Base-by-base conservation (phyloP, 2,113 vertebrate genomes). In the Catharus minimus region DNA sequence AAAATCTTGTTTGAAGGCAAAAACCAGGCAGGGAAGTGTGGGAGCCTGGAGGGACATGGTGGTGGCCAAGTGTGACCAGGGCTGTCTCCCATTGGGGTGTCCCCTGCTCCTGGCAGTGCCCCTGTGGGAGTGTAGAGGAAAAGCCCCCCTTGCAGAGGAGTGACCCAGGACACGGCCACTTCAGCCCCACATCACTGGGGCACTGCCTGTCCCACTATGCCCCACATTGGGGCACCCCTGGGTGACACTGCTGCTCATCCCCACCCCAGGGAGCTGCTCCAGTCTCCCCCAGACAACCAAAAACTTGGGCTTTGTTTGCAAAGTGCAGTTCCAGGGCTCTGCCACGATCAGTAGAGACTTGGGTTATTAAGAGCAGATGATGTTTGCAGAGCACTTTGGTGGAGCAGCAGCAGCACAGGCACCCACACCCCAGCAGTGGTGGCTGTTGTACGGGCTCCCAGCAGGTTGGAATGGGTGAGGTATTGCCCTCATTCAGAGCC, bases 321-420 rank as follows among this genome's bases (percentile, higher is more conserved):
- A 88, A 94, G 85, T 55, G 87, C 85, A 66, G 13, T 76, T 72
- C 56, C 28, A 22, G 87, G 74, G 58, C 11, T 95, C 82, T 92
- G 64, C 88, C 4, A 19, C 4, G 2, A 65, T 85, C 7, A 4
- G 43, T 38, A 72, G 57, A 72, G 85, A 61, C 66, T 69, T 13
- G 13, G 81, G 72, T 91, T 77, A 58, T 87, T 88, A 86, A 52
- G 52, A 13, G 60, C 39, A 71, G 82, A 74, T 91, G 28, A 87
- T 73, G 67, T 76, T 87, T 78, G 77, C 80, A 57, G 74, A 91
- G 66, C 2, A 1, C 79, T 89, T 79, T 47, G 78, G 21, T 33
- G 78, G 78, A 91, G 57, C 36, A 3, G 38, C 38, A 71, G 65
- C 52, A 30, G 78, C 88, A 33, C 72, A 72, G 38, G 74, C 19